Base-by-base conservation (phyloP, 2,797 vertebrate genomes). In the Pseudochromis fuscus region DNA sequence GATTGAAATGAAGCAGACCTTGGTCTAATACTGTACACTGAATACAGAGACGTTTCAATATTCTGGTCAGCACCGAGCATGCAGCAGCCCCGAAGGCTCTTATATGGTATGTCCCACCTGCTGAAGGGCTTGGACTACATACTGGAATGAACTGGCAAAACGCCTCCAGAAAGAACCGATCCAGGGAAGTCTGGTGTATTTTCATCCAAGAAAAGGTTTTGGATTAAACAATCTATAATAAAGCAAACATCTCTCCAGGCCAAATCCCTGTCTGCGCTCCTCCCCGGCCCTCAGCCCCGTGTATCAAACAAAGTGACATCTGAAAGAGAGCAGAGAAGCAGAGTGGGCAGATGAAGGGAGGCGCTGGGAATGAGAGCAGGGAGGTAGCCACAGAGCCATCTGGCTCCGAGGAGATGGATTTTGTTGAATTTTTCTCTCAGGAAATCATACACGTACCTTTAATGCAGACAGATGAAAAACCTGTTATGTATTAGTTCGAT, bases 301-400 rank as follows among this genome's bases (percentile, higher is more conserved):
- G 86, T 83, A 90, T 93, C 82, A 92, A 94, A 93, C 88, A 93
- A 89, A 85, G 86, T 93, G 93, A 93, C 91, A 81, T 91, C 84
- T 95, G 93, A 94, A 87, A 91, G 51, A 92, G 88, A 84, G 77
- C 93, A 94, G 91, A 87, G 79, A 75, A 65, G 69, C 52, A 66
- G 73, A 84, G 65, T 59, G 66, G 75, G 81, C 77, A 87, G 80
- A 88, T 81, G 80, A 82, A 78, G 82, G 67, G 69, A 86, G 84
- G 69, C 78, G 73, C 75, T 72, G 73, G 81, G 77, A 88, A 75
- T 37, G 44, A 77, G 77, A 78, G 58, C 68, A 75, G 76, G 69
- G 78, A 86, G 81, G 73, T 77, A 80, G 66, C 84, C 69, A 53
- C 77, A 64, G 38, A 87, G 63, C 77, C 83, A 88, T 91, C 72